Percentiles rank a stretch among this genome's conserved stretches.
These are phyloP conservation scores for Spinus pinus DNA, from an alignment of 2,797 vertebrate genomes.

Conservation along the genomic window DNA sequence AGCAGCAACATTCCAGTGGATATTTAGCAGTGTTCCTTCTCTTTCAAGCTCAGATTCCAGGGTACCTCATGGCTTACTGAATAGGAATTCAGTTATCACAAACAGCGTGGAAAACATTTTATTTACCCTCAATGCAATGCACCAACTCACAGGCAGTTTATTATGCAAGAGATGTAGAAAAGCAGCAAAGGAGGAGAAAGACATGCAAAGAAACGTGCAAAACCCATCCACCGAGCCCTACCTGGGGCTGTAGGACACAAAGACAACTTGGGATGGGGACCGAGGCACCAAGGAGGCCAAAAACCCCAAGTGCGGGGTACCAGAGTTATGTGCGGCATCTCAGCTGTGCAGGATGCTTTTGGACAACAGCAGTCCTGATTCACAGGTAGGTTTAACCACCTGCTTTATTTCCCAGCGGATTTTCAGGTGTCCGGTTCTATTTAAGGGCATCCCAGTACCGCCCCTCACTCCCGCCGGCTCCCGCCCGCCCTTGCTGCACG, in stretches of 20 bases:
- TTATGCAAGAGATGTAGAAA: neutral
- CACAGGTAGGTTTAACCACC: neutral
- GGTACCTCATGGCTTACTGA: neutral
- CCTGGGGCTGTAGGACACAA: neutral
- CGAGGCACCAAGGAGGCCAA: neutral
- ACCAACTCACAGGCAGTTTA: neutral
- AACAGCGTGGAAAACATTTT: neutral
- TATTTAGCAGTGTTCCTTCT: neutral
- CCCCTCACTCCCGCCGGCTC: neutral
- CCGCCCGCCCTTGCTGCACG: neutral
- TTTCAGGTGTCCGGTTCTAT: neutral
- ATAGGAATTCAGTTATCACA: neutral
- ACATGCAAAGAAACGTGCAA: neutral
- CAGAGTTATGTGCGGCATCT: neutral
- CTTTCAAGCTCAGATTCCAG: neutral
- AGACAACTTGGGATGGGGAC: neutral
- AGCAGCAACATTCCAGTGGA: neutral
- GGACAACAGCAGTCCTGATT: neutral
- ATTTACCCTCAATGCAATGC: neutral
- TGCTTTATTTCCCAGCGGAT: neutral
- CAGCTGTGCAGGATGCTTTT: neutral
- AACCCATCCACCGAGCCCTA: accelerated
- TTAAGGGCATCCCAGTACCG: neutral
- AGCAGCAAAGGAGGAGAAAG: neutral
- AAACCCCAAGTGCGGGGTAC: accelerated